These are phyloP conservation scores for Colinus virginianus DNA, from an alignment of 2,113 vertebrate species.

Conservation along the genomic window DNA sequence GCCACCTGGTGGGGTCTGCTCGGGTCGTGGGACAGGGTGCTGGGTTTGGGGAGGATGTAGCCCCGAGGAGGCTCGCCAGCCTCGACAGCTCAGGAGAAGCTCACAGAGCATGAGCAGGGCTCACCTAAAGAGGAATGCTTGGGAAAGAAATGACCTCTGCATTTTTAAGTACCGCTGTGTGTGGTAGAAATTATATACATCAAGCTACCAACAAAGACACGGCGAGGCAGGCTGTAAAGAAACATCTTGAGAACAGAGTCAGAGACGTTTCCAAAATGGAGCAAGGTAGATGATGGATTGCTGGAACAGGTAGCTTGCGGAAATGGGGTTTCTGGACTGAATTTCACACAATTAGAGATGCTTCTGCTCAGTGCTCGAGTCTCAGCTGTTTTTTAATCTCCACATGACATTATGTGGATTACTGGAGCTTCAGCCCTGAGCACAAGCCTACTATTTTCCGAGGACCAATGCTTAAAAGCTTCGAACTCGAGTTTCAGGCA, in stretches of 20 bases:
- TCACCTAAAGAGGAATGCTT: neutral
- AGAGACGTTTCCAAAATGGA: neutral
- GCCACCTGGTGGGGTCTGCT: constrained; percentile 63
- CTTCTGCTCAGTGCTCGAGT: neutral
- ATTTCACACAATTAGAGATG: neutral
- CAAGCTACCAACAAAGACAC: neutral
- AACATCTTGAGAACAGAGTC: neutral
- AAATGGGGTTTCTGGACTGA: neutral
- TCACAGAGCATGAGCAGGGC: neutral
- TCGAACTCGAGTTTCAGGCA: neutral
- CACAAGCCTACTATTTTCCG: neutral
- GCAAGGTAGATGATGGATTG: neutral
- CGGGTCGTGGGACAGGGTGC: neutral
- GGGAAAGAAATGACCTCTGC: neutral
- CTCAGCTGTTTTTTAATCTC: constrained; percentile 14
- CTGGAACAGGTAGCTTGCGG: neutral
- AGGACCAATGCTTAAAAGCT: neutral
- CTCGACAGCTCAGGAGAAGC: accelerated
- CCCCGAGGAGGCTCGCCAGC: neutral
- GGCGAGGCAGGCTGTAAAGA: neutral
- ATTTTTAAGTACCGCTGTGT: neutral
- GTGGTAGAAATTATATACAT: neutral
- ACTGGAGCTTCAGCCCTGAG: neutral
- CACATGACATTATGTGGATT: neutral
- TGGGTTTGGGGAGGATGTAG: neutral